Evolutionary conservation across 2,888 invertebrate species (phyloP).

Genomic region (Eupithecia vulgata): DNA sequence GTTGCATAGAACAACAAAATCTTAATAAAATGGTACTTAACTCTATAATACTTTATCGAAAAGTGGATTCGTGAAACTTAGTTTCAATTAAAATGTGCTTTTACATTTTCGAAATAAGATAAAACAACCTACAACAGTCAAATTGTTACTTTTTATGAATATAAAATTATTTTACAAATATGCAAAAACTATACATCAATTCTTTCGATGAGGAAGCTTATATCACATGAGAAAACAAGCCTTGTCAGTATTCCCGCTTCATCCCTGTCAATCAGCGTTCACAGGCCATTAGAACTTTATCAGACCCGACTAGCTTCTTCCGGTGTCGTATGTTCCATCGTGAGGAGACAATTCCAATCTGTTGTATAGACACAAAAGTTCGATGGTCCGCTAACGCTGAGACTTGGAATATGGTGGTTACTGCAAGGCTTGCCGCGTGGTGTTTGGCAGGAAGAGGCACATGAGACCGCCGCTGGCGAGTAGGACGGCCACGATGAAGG

Average conservation of each 20-base stretch:
- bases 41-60: constrained; percentile 68
- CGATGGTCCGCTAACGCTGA: background rate
- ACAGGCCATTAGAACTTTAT: background rate
- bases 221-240: constrained; percentile 52
- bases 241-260: constrained; percentile 4
- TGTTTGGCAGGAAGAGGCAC: constrained; percentile 95
- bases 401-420: constrained; percentile 49
- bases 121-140: constrained; percentile 63
- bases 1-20: constrained; percentile 65
- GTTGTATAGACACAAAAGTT: background rate
- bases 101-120: constrained; percentile 52
- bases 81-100: constrained; percentile 53
- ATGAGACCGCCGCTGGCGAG: constrained; percentile 94
- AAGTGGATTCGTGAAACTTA: constrained; percentile 54
- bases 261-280: constrained; percentile 10
- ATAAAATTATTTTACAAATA: constrained; percentile 70
- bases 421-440: constrained; percentile 90
- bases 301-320: background rate
- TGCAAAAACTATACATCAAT: constrained; percentile 69
- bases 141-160: constrained; percentile 58
- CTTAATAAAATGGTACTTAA: constrained; percentile 65
- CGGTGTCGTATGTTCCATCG: background rate
- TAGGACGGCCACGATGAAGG: constrained; percentile 94
- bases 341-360: background rate
- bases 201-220: constrained; percentile 55